Evolutionary conservation across 30 jellyfish, hydroid and myxozoan species (phyloP).

Genomic region (Cassiopea andromeda): DNA sequence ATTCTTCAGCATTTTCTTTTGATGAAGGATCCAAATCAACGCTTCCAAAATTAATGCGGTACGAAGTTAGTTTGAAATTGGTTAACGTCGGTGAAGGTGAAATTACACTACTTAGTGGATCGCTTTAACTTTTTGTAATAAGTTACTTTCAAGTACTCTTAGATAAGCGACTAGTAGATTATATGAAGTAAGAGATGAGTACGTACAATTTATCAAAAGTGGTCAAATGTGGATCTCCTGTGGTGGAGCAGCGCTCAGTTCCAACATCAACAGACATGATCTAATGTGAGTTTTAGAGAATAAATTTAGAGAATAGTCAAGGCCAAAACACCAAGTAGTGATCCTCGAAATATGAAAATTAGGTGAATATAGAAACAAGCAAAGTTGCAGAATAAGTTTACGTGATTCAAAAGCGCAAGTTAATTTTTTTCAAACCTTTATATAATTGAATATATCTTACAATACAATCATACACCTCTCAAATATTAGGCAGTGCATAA

Average conservation of each 20-base stretch:
- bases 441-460: no score
- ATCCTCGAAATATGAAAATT: neutral
- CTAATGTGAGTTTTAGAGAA: conserved; percentile 15
- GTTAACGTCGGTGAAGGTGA: no score
- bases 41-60: no score
- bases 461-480: no score
- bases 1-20: no score
- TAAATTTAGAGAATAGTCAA: neutral
- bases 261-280: conserved; percentile 78
- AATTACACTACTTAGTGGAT: no score
- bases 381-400: neutral
- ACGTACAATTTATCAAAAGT: conserved; percentile 82
- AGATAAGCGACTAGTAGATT: neutral
- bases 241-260: conserved; percentile 86
- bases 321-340: neutral
- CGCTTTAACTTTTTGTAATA: neutral
- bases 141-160: neutral
- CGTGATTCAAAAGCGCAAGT: no score
- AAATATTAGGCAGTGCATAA: no score
- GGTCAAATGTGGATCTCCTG: conserved; percentile 90
- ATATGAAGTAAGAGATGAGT: no score
- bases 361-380: neutral
- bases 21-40: no score
- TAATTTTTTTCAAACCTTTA: no score
- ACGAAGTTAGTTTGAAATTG: no score